These are phyloP conservation scores for Melanotaenia boesemani DNA, from an alignment of 2,797 vertebrate genomes.

Conservation along the genomic window DNA sequence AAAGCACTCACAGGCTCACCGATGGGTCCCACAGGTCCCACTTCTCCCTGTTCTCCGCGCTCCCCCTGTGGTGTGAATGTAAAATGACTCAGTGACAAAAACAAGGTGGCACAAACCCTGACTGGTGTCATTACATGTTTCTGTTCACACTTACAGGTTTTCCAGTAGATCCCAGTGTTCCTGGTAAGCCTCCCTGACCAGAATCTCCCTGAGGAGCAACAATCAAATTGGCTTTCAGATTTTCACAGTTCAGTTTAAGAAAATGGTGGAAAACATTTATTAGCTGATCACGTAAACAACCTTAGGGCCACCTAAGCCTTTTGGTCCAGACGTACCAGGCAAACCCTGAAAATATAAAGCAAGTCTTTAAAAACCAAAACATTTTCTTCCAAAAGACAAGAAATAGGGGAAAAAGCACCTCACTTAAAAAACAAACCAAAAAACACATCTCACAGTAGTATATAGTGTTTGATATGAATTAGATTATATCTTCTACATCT, in stretches of 20 bases:
- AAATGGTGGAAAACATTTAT: background rate
- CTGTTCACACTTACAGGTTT: slow-evolving; percentile 86
- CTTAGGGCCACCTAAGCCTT: slow-evolving; percentile 90
- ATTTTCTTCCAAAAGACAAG: slow-evolving; percentile 1
- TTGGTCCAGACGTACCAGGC: slow-evolving; percentile 89
- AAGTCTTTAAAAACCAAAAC: background rate
- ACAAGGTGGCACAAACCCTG: slow-evolving; percentile 8
- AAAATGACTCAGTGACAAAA: slow-evolving; percentile 32
- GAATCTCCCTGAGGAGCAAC: slow-evolving; percentile 84
- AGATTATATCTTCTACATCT: background rate
- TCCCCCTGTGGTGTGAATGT: slow-evolving; percentile 85
- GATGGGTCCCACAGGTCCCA: slow-evolving; percentile 88
- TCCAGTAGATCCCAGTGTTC: slow-evolving; percentile 92
- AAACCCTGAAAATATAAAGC: slow-evolving; percentile 86
- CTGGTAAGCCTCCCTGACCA: slow-evolving; percentile 87
- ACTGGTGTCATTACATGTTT: background rate
- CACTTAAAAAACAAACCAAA: background rate
- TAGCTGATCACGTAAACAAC: slow-evolving; percentile 71
- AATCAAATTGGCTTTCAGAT: slow-evolving; percentile 5
- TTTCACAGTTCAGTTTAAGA: slow-evolving; percentile 16
- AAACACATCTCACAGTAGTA: too few species aligned
- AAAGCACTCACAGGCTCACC: slow-evolving; percentile 89
- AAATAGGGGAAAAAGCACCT: background rate
- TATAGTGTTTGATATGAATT: background rate
- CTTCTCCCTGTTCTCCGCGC: slow-evolving; percentile 90